Percentiles rank a stretch among this genome's conserved stretches.
Evolutionary conservation across 2,888 invertebrate species (phyloP).

Genomic region (Tanytarsus gracilentus): DNA sequence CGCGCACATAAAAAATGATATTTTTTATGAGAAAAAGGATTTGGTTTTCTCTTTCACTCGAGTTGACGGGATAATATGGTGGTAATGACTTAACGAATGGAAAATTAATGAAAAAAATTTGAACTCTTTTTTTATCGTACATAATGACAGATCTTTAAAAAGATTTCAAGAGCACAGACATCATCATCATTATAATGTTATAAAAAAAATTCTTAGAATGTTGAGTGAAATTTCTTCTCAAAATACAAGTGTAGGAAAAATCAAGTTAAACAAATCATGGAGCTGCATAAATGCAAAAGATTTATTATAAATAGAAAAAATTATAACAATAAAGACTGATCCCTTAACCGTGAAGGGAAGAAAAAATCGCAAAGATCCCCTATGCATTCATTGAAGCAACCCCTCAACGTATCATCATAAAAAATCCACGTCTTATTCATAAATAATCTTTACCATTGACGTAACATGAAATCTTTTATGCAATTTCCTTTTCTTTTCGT

Average conservation of each 20-base stretch:
- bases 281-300: constrained; percentile 15
- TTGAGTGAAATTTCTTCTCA: background rate
- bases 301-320: background rate
- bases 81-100: constrained; percentile 13
- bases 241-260: constrained; percentile 3
- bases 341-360: background rate
- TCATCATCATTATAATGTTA: background rate
- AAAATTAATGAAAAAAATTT: constrained; percentile 27
- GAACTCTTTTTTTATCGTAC: background rate
- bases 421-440: background rate
- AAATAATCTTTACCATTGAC: background rate
- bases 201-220: background rate
- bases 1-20: background rate
- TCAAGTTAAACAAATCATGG: constrained; percentile 1
- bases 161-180: background rate
- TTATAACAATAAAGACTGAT: background rate
- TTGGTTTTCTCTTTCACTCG: background rate
- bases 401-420: constrained; percentile 12
- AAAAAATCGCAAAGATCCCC: background rate
- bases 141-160: constrained; percentile 20
- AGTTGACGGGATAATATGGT: constrained; percentile 16
- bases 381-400: constrained; percentile 13
- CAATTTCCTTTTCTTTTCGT: background rate
- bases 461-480: background rate
- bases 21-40: constrained; percentile 6